Base-by-base conservation (phyloP, 2,113 vertebrate genomes). In the Cacatua alba region DNA sequence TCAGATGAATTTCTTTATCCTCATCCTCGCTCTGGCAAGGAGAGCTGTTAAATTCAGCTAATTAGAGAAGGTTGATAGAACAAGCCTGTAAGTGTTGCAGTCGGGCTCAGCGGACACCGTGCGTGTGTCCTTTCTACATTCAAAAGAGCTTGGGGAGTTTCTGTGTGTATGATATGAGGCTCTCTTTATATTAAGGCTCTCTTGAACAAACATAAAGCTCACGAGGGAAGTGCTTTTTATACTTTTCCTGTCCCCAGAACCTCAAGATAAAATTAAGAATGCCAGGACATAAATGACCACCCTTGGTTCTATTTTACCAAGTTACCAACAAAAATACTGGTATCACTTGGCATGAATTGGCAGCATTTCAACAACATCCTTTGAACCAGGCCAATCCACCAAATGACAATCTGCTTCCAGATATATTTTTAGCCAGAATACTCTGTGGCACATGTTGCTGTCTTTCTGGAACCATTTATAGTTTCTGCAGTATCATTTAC, bases 1-100 rank as follows among this genome's bases (percentile, higher is more conserved):
- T 80, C 80, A 91, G 87, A 67, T 23, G 2, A 69, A 87, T 92
- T 82, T 91, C 88, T 91, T 95, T 90, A 88, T 94, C 81, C 86
- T 71, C 65, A 35, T 70, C 67, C 89, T 86, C 52, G 48, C 78
- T 52, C 46, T 26, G 78, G 75, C 1, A 90, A 69, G 59, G 64
- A 14, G 44, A 77, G 79, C 63, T 82, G 86, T 94, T 87, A 69
- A 82, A 68, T 69, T 72, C 75, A 82, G 92, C 85, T 94, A 74
- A 92, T 89, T 82, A 74, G 86, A 49, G 82, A 20, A 43, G 52
- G 94, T 14, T 39, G 90, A 48, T 87, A 81, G 79, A 92, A 87
- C 78, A 95, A 92, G 60, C 17, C 39, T 2, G 0, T 15, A 12
- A 79, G 82, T 83, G 92, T 90, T 95, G 74, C 77, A 59, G 78